Percentiles rank a stretch among this genome's conserved stretches.
phyloP scores from a whole-genome alignment of 2,797 vertebrate genomes.

The Oryzias sinensis region DNA sequence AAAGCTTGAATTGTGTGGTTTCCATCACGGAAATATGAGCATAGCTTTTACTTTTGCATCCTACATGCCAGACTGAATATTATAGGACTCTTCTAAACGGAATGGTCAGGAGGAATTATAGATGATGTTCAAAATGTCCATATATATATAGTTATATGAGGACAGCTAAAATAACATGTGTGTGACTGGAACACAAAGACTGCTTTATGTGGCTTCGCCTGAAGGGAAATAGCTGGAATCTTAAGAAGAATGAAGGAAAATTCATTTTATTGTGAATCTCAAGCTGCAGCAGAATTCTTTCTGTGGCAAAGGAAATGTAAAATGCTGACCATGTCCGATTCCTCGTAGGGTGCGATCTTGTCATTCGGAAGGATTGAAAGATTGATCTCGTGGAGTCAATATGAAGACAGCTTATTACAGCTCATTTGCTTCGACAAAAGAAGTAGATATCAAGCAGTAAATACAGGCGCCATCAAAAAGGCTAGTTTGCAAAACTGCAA shows the following conservation, averaged over 20 bases:
- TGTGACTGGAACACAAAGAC: constrained; percentile 65
- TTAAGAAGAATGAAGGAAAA: constrained; percentile 51
- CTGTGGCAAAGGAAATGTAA: constrained; percentile 39
- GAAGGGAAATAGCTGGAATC: constrained; percentile 45
- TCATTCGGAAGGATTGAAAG: constrained; percentile 14
- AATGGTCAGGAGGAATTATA: constrained; percentile 49
- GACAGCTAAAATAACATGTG: constrained; percentile 68
- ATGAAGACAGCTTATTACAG: constrained; percentile 1
- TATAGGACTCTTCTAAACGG: constrained; percentile 32
- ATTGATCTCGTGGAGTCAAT: constrained; percentile 1
- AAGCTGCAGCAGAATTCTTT: constrained; percentile 36
- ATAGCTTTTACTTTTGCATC: constrained; percentile 21
- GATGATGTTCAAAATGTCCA: constrained; percentile 56
- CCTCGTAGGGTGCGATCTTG: constrained; percentile 24
- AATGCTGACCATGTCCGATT: constrained; percentile 26
- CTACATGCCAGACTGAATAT: constrained; percentile 45
- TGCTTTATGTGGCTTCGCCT: constrained; percentile 67
- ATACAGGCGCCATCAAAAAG: not conserved
- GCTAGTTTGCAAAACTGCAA: not conserved
- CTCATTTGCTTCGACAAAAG: constrained; percentile 1
- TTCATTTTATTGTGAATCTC: constrained; percentile 44
- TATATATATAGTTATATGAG: constrained; percentile 60
- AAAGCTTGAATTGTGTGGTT: constrained; percentile 5
- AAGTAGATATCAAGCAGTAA: not conserved
- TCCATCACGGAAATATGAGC: constrained; percentile 18